These are phyloP conservation scores for Steromphala cineraria DNA, from an alignment of 2,888 invertebrate species.

Conservation along the genomic window DNA sequence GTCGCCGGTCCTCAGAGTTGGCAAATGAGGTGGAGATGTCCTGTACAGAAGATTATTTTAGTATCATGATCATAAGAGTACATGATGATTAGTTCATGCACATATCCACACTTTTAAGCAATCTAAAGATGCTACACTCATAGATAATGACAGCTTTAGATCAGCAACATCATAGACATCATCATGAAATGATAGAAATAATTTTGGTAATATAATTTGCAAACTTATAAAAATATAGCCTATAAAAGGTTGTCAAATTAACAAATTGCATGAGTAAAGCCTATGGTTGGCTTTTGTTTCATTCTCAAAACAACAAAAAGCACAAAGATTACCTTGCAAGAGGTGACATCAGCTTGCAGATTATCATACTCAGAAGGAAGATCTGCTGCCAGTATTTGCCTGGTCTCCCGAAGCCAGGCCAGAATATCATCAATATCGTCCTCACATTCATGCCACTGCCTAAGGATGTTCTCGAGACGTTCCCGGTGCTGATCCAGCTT, in stretches of 20 bases:
- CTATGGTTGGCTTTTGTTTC: no score
- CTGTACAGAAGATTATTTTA: slow-evolving; percentile 40
- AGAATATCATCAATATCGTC: slow-evolving; percentile 69
- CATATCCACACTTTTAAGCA: no score
- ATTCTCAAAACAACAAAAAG: no score
- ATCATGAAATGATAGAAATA: no score
- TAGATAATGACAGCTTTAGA: no score
- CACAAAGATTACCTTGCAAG: slow-evolving; percentile 60
- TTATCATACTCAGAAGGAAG: slow-evolving; percentile 68
- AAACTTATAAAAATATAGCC: no score
- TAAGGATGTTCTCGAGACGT: slow-evolving; percentile 57
- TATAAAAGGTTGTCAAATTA: no score
- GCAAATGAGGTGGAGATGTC: slow-evolving; percentile 66
- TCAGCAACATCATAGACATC: no score
- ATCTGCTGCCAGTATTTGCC: slow-evolving; percentile 49
- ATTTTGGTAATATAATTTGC: no score
- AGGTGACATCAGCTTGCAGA: slow-evolving; percentile 63
- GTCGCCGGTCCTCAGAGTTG: slow-evolving; percentile 59
- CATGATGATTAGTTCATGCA: no score
- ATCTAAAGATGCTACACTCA: background rate
- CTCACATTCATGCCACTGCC: slow-evolving; percentile 69
- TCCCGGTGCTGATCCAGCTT: slow-evolving; percentile 56
- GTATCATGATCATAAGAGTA: no score
- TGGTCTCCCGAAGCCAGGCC: slow-evolving; percentile 67
- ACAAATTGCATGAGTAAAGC: no score